Evolutionary conservation across 2,888 invertebrate species (phyloP), one percentile per base, ranked within the genome.

Genomic region (Cryptosula pallasiana): DNA sequence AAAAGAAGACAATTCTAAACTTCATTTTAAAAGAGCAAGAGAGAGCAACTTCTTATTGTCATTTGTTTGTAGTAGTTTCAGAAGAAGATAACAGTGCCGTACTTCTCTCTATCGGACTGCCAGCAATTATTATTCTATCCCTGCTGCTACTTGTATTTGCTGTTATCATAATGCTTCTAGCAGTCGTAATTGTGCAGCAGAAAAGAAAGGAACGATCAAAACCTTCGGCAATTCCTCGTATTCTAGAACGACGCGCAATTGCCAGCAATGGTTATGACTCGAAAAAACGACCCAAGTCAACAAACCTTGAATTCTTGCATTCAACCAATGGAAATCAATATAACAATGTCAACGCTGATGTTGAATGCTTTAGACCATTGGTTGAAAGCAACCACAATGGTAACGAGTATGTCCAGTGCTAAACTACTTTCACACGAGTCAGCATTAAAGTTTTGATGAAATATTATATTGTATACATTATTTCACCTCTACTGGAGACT

Each of bases 81-180:
- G 63, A 20, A 29, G 34, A 63, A 32, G 13, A 63, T 63, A 32
- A 55, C 55, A 25, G 25, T 5, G 25, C 13, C 55, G 16, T 55
- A n/a, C 34, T 34, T 3, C 69, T n/a, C 5, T 25, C 69, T 3
- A 54, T 70, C 29, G 70, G 36, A 9, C n/a, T 36, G 23, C 70
- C 70, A 36, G 23, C 32, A n/a, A 36, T 54, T 5, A 70, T 70
- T 25, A 5, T 36, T 34, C 76, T 77, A 32, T 76, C 77, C 45
- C 73, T 76, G 16, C 73, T 75, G 1, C 75, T 78, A 35, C 78
- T 76, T 1, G 71, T 75, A 16, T 71, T 77, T 32, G 73, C 77
- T 5, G 72, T 76, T 45, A 57, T 79, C 54, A 71, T 77, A 54
- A 73, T 77, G 9, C 73, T 78, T 54, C 72, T 75, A 27, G 74